Conservation (phyloP, 2,888 invertebrate genomes). For the Pristionchus exspectatus region DNA sequence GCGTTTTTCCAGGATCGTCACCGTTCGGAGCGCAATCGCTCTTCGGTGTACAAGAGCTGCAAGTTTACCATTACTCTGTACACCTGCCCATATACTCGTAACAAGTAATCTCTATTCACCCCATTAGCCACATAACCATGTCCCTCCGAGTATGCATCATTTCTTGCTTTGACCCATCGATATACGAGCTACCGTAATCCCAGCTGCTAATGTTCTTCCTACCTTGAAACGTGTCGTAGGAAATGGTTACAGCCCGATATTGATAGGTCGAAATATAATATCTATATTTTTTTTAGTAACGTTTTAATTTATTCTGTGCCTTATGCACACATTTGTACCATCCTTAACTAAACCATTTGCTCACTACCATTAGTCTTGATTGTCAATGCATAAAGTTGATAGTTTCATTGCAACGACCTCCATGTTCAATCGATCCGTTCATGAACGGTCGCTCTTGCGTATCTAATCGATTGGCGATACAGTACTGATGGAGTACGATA, state of each 20-base stretch:
- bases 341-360: background rate
- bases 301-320: background rate
- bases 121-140: background rate
- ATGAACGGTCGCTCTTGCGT: background rate
- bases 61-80: background rate
- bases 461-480: background rate
- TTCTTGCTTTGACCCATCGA: slow-evolving; percentile 47
- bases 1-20: slow-evolving; percentile 58
- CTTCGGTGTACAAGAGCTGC: slow-evolving; percentile 65
- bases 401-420: background rate
- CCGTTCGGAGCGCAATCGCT: slow-evolving; percentile 66
- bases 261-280: slow-evolving; percentile 48
- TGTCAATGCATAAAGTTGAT: slow-evolving; percentile 30
- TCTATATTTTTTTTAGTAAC: background rate
- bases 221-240: slow-evolving; percentile 39
- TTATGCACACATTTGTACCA: background rate
- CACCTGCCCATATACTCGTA: background rate
- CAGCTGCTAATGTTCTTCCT: background rate
- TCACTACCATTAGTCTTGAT: slow-evolving; percentile 47
- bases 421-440: background rate
- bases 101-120: background rate
- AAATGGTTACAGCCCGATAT: slow-evolving; percentile 51
- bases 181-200: slow-evolving; percentile 10
- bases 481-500: background rate
- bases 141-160: background rate